Evolutionary conservation across 2,888 invertebrate genomes (phyloP).

Genomic region (Himalopsyche anomala): DNA sequence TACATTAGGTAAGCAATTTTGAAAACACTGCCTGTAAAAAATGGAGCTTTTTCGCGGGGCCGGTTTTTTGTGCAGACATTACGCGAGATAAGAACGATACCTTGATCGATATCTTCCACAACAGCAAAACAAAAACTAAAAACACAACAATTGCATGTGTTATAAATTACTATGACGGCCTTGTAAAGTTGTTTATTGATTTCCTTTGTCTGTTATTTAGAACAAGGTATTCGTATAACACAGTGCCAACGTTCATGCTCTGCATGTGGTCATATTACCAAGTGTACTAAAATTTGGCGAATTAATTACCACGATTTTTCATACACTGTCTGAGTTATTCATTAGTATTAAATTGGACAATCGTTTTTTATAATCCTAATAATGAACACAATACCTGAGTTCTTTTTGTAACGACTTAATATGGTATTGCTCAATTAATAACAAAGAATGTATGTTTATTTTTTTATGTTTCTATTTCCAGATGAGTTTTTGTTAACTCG

Average conservation of each 20-base stretch:
- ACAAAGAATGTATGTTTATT: not conserved
- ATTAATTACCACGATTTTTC: conserved; percentile 14
- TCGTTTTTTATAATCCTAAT: not conserved
- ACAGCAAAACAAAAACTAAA: not conserved
- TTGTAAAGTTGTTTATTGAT: conserved; percentile 35
- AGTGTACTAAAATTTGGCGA: not conserved
- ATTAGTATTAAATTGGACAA: conserved; percentile 10
- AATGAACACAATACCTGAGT: not conserved
- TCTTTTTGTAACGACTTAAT: not conserved
- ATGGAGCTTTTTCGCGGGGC: conserved; percentile 26
- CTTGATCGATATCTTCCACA: conserved; percentile 24
- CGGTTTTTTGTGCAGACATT: conserved; percentile 10
- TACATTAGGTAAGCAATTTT: not conserved
- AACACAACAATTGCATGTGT: conserved; percentile 39
- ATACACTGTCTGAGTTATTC: not conserved
- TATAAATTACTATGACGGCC: conserved; percentile 32
- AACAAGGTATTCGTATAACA: conserved; percentile 9
- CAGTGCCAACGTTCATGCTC: not conserved
- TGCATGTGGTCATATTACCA: conserved; percentile 10
- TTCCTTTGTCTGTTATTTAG: conserved; percentile 29
- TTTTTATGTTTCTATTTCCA: not conserved
- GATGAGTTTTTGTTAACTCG: too few relatives aligned
- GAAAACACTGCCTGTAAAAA: not conserved
- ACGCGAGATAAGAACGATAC: conserved; percentile 18
- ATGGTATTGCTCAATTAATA: not conserved